A percentile compares a stretch with the other conserved stretches of the same genome.
phyloP scores from a whole-genome alignment of 1,140 invertebrate species.

The Brevipalpus yothersi region DNA sequence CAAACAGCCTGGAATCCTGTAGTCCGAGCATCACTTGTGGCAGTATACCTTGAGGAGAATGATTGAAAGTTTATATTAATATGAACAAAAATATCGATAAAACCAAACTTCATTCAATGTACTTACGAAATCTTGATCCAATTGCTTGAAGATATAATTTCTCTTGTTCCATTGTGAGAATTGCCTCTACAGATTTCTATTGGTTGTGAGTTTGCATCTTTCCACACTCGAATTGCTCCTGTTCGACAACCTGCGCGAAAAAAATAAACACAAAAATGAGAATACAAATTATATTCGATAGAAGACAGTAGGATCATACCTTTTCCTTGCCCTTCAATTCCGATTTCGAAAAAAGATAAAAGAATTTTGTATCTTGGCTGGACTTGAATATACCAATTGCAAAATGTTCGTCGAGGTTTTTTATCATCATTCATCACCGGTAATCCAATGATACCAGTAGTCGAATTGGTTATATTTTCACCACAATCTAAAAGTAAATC shows the following conservation, averaged over 20 bases:
- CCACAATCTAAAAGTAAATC: slow-evolving; percentile 41
- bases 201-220: slow-evolving; percentile 38
- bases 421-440: slow-evolving; percentile 63
- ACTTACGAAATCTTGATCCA: slow-evolving; percentile 48
- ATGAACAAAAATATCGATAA: neutral
- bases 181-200: slow-evolving; percentile 60
- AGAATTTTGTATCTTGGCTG: slow-evolving; percentile 50
- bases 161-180: slow-evolving; percentile 44
- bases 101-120: too few species aligned
- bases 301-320: slow-evolving; percentile 22
- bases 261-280: neutral
- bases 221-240: slow-evolving; percentile 65
- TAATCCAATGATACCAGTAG: slow-evolving; percentile 58
- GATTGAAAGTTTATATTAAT: slow-evolving; percentile 16
- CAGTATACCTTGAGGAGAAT: slow-evolving; percentile 27
- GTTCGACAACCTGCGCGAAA: slow-evolving; percentile 58
- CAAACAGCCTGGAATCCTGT: slow-evolving; percentile 62
- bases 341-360: slow-evolving; percentile 61
- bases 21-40: slow-evolving; percentile 52
- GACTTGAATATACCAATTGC: slow-evolving; percentile 75
- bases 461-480: slow-evolving; percentile 45
- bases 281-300: neutral
- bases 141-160: slow-evolving; percentile 49
- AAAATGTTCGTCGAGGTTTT: slow-evolving; percentile 40
- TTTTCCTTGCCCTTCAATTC: slow-evolving; percentile 48